phyloP scores from a whole-genome alignment of 2,797 vertebrate genomes.

The Eptatretus atami region DNA sequence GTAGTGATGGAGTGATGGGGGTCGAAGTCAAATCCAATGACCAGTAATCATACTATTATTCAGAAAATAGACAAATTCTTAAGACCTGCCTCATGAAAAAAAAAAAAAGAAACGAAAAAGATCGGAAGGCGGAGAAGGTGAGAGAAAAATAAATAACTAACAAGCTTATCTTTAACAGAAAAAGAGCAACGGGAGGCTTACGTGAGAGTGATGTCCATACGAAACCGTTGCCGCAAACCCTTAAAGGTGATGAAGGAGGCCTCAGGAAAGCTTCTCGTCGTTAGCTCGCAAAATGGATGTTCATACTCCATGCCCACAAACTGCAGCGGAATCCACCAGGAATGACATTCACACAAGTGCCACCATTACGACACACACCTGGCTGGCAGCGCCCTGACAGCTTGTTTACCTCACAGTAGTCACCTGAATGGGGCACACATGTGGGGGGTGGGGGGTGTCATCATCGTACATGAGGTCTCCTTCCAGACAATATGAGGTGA shows the following conservation, averaged over 20 bases:
- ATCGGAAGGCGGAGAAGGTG: too few relatives aligned
- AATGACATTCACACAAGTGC: slow-evolving; percentile 54
- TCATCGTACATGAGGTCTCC: too few relatives aligned
- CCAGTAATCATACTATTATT: too few relatives aligned
- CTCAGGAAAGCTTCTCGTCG: slow-evolving; percentile 48
- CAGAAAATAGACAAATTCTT: too few relatives aligned
- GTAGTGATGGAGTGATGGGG: too few relatives aligned
- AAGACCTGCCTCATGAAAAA: too few relatives aligned
- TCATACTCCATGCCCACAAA: slow-evolving; percentile 39
- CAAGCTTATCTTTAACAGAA: too few relatives aligned
- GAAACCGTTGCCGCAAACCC: slow-evolving; percentile 69
- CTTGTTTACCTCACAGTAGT: slow-evolving; percentile 42
- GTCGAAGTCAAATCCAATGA: too few relatives aligned
- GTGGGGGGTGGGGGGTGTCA: background rate
- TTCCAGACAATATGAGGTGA: too few relatives aligned
- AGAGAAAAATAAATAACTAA: too few relatives aligned
- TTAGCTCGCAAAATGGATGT: slow-evolving; percentile 62
- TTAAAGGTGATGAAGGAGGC: slow-evolving; percentile 62
- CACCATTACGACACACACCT: slow-evolving; percentile 48
- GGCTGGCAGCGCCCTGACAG: slow-evolving; percentile 39
- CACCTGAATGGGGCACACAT: slow-evolving; percentile 19
- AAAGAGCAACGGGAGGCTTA: slow-evolving; percentile 17
- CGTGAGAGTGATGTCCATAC: slow-evolving; percentile 63
- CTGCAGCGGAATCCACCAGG: slow-evolving; percentile 67
- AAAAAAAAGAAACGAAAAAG: too few relatives aligned